Base-by-base conservation (phyloP, 2,797 vertebrate species). In the Masticophis lateralis region DNA sequence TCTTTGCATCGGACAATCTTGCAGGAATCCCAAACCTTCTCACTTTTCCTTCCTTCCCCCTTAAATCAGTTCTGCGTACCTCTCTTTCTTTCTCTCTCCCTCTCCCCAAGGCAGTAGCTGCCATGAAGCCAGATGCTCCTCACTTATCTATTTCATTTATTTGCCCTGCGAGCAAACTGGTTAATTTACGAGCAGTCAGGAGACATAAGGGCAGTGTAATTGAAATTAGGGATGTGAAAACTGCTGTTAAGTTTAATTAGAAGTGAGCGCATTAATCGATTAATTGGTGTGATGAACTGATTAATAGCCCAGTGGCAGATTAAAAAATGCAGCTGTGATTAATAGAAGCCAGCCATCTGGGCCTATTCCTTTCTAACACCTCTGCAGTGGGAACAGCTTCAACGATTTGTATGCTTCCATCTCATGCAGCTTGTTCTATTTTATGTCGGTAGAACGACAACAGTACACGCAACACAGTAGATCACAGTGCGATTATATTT, bases 281-380 rank as follows among this genome's bases (percentile, higher is more conserved):
- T 93, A 93, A 93, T 93, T 93, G 93, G 93, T 91, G 69, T 22
- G 51, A 93, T 93, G 90, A 93, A 91, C 93, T 93, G 93, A 91
- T 93, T 93, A 93, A 93, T 93, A 89, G 90, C 87, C 47, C 27
- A 16, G 87, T 83, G 57, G 69, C 90, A 91, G 69, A 93, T 89
- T 91, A 91, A 86, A 91, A 93, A 93, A 88, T 91, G 43, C 59
- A 88, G 51, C 87, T 83, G 69, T 91, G 90, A 91, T 91, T 89
- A 89, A 91, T 89, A 86, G 59, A 74, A 88, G 57, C 57, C 13
- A 37, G 87, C 90, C 93, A 93, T 91, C 87, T 93, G 93, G 87
- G n/a, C n/a, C n/a, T 83, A 69, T 83, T 53, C 57, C 47, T 43
- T 66, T 86, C 74, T 56, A 63, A 12, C 60, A 91, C 69, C 90